Evolutionary conservation across 1,140 invertebrate species (phyloP), one percentile per base, ranked within the genome.

Genomic region (Sesamia nonagrioides): DNA sequence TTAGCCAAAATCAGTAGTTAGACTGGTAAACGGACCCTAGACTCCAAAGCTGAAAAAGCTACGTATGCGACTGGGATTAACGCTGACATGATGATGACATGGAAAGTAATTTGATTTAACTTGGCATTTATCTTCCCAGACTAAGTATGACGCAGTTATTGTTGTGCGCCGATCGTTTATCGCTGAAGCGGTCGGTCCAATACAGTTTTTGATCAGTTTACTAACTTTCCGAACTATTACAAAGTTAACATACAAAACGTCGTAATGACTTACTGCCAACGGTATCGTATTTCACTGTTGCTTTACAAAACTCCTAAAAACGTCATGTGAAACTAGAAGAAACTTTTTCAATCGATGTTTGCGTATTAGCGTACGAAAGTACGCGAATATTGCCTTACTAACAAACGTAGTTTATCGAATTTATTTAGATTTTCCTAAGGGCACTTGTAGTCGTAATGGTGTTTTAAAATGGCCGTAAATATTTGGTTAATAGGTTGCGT

Each of bases 401-500:
- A 50, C 45, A 50, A 50, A 50, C 45, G 17, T 58, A 42, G 33
- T 33, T 58, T 42, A 63, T 42, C 37, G 71, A 58, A 71, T 33
- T 33, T 71, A 54, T 71, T 71, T 54, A 52, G 71, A 72, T 37
- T 54, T 52, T 72, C 37, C 54, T 63, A 63, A 68, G 13, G 42
- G 18, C 13, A 42, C 18, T 48, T 52, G 71, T n/a, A 37, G 35
- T 58, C 35, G 35, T 73, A 56, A 73, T 73, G 54, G 71, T 58
- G 37, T 56, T 73, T 48, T 50, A 63, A 63, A 45, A 42, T 54
- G 9, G 71, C 45, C 56, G 50, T 81, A 69, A 80, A 83, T 54
- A 73, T 80, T 75, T 85, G 74, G 37, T 18, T 63, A 74, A 75
- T 90, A 98, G 98, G 98, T 99, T 80, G 98, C 98, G 75, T 98